Base-by-base conservation (phyloP, 2,888 invertebrate genomes). In the Leptogaster cylindrica region DNA sequence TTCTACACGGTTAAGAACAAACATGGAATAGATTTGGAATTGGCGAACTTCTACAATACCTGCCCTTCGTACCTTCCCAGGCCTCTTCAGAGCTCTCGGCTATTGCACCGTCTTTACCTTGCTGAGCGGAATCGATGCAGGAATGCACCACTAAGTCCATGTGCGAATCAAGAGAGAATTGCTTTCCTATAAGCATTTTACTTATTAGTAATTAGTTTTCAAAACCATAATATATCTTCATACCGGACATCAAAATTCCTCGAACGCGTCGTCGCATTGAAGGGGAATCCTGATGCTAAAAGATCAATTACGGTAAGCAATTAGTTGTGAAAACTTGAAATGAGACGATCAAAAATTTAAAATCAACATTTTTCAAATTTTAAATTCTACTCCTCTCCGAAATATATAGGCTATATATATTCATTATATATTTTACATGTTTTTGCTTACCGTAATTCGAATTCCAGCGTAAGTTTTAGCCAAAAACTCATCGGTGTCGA, bases 101-200 rank as follows among this genome's bases (percentile, higher is more conserved):
- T 20, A 78, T 78, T 1, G 65, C 18, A 2, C 75, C 66, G 55
- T 73, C 66, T 52, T 71, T 16, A 16, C 51, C 44, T 68, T 72
- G 52, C 44, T 69, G 25, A 4, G 65, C 20, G 52, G 83, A 82
- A 79, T 87, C 86, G 73, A 88, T 79, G 2, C 88, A 90, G 14
- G 76, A 77, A 76, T 91, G 91, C 39, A 79, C 79, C 16, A 94
- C 93, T 76, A 95, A 86, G 77, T 95, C 95, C 87, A 95, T 89
- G 76, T 92, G 89, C 0, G 95, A 95, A 81, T 95, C 95, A 73
- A 95, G 82, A 0, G 94, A 95, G 79, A 91, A 93, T 80, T 93
- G 94, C 80, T 93, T 94, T 27, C 77, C 76, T 76, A 46, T 5
- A 10, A 16, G 12, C n/a, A 5, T 27, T 31, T 31, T 12, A 4